Percentiles rank a stretch among this genome's conserved stretches.
These are phyloP conservation scores for Eulemur albifrons DNA, from an alignment of 2,797 vertebrate genomes.

Conservation along the genomic window DNA sequence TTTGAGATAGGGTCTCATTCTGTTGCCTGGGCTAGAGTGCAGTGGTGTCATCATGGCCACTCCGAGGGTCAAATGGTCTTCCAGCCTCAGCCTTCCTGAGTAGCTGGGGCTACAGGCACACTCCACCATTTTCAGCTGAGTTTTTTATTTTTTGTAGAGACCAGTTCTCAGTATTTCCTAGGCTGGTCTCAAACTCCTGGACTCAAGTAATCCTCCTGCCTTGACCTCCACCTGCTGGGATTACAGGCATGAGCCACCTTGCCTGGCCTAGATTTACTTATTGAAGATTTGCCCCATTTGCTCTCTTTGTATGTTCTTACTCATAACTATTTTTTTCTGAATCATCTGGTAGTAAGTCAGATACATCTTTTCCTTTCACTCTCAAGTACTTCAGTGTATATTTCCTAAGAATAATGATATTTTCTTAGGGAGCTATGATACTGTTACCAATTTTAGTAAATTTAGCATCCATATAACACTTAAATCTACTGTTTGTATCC, in stretches of 20 bases:
- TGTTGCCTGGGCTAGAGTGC: not conserved
- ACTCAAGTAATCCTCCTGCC: not conserved
- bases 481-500: not conserved
- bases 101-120: too few species aligned
- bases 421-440: not conserved
- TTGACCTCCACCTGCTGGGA: not conserved
- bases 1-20: not conserved
- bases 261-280: not conserved
- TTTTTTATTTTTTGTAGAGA: not conserved
- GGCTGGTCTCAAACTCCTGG: not conserved
- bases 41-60: not conserved
- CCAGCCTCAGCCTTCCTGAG: not conserved
- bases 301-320: not conserved
- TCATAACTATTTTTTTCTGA: not conserved
- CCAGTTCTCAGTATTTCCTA: not conserved
- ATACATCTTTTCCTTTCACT: not conserved
- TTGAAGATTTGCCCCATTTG: not conserved
- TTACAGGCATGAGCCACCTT: not conserved
- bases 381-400: not conserved
- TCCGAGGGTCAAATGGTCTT: not conserved
- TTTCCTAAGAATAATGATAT: constrained; percentile 34
- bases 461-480: not conserved
- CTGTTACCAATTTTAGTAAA: not conserved
- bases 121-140: too few species aligned
- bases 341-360: not conserved